A percentile compares a stretch with the other conserved stretches of the same genome.
Conservation (phyloP, 2,113 vertebrate genomes). For the Hemicordylus capensis region DNA sequence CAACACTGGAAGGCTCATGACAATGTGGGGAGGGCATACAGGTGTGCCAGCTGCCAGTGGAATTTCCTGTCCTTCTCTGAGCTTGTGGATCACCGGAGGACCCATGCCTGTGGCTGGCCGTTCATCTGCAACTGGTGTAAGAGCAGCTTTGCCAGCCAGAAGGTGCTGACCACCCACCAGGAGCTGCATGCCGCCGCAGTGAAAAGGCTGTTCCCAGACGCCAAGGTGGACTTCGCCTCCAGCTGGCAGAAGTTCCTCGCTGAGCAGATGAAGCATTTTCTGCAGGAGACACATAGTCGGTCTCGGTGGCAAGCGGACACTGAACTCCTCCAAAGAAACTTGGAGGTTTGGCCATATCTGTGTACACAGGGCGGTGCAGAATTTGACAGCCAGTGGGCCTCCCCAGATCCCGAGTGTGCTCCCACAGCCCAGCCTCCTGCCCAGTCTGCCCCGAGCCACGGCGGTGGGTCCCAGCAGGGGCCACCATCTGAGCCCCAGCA, state of each 20-base stretch:
- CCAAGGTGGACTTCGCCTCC: neutral
- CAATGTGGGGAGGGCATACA: neutral
- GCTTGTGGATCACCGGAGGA: neutral
- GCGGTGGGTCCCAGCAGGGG: neutral
- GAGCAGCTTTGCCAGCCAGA: neutral
- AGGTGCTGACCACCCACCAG: neutral
- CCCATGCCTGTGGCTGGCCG: neutral
- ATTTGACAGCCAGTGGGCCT: neutral
- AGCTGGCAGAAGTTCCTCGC: neutral
- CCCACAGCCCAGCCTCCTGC: neutral
- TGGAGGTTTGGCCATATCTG: neutral
- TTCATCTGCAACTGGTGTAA: neutral
- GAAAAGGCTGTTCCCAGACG: neutral
- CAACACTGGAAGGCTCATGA: slow-evolving; percentile 8
- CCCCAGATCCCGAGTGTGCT: neutral
- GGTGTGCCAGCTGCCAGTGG: neutral
- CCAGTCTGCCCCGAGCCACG: neutral
- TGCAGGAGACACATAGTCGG: neutral
- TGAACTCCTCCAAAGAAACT: neutral
- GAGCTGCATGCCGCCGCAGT: neutral
- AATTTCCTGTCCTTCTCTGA: neutral
- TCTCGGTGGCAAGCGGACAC: neutral
- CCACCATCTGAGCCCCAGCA: neutral
- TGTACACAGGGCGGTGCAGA: neutral
- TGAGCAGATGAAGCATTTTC: neutral